These are phyloP conservation scores for Metallyticus violacea DNA, from an alignment of 2,888 invertebrate species.

Conservation along the genomic window DNA sequence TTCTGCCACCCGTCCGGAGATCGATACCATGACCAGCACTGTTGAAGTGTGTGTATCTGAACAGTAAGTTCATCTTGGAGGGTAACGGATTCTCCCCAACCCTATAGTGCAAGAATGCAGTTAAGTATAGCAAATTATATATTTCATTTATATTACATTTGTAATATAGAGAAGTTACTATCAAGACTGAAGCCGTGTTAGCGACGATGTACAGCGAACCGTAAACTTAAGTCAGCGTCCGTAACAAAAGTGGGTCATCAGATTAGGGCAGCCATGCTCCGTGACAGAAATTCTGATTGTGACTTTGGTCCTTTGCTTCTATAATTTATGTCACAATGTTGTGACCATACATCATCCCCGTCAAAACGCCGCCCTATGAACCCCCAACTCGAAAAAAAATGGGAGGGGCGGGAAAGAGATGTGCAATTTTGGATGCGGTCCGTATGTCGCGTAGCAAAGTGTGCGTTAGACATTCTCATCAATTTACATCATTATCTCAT, in stretches of 20 bases:
- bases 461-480: neutral
- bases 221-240: neutral
- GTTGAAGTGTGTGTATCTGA: too few relatives aligned
- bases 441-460: neutral
- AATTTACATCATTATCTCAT: conserved; percentile 12
- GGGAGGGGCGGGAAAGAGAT: neutral
- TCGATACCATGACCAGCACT: too few relatives aligned
- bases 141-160: too few relatives aligned
- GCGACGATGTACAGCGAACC: neutral
- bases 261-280: neutral
- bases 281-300: conserved; percentile 26
- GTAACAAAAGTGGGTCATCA: conserved; percentile 22
- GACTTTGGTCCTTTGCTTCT: neutral
- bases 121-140: too few relatives aligned
- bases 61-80: too few relatives aligned
- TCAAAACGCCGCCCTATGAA: conserved; percentile 1
- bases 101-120: too few relatives aligned
- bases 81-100: too few relatives aligned
- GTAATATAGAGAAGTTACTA: too few relatives aligned
- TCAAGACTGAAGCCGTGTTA: too few relatives aligned
- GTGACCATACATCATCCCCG: conserved; percentile 19
- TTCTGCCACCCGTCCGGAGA: too few relatives aligned
- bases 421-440: conserved; percentile 8
- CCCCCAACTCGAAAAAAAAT: neutral
- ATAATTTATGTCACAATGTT: conserved; percentile 21